Base-by-base conservation (phyloP, 2,888 invertebrate genomes). In the Nasonia oneida region DNA sequence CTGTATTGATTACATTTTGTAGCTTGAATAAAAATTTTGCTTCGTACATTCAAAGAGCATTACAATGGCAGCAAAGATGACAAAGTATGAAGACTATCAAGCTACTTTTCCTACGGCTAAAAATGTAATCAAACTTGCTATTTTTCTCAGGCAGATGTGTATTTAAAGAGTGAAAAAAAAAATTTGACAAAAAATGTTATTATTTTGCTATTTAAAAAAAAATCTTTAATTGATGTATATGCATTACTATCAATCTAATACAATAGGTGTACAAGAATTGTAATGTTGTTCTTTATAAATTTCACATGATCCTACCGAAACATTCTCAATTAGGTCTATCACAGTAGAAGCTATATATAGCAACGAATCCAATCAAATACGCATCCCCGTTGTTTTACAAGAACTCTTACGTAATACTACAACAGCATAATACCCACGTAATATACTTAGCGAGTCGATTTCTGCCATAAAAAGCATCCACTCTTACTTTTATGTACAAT, bases 71-170 rank as follows among this genome's bases (percentile, higher is more conserved):
- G 42, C 15, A 39, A 10, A 76, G 12, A n/a, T 10, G 47, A 33
- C 8, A 6, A 23, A 77, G 23, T 70, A 47, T 33, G 57, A 37
- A 71, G 39, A 57, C 42, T 83, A 71, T 53, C 42, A 77, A 53
- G 29, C 37, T 77, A 70, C 29, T 71, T 10, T 74, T 76, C 83
- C 83, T 71, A 39, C n/a, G 57, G 57, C 33, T 47, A 39, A 3
- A 77, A 71, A 83, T 83, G 23, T 61, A 77, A 77, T 83, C 71
- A 18, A n/a, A 71, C 39, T 83, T 37, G 2, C 37, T 2, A 37
- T 37, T 4, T 4, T 71, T 77, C 12, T 70, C 15, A 37, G 3
- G 12, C 75, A 75, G n/a, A n/a, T 10, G 8, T 47, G 6, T 18
- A 5, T 18, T 18, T 39, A 4, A 18, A 8, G 61, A 5, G 50